Evolutionary conservation across 2,113 vertebrate species (phyloP).

Genomic region (Ramphastos sulfuratus): DNA sequence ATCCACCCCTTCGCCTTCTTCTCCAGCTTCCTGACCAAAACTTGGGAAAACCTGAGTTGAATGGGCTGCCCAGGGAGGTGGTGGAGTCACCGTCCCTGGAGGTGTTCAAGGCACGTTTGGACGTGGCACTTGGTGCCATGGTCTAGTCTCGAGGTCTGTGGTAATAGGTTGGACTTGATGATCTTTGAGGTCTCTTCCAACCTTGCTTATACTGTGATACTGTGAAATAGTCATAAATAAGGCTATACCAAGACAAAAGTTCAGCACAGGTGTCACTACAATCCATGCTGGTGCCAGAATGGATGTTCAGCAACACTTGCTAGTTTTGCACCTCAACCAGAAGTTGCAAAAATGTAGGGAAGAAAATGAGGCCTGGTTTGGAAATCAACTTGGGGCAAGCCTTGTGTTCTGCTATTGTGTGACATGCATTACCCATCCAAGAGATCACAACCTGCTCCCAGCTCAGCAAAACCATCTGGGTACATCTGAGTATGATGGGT

Average conservation of each 20-base stretch:
- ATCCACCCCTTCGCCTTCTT: neutral
- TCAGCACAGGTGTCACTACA: accelerated
- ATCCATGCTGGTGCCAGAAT: neutral
- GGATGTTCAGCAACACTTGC: neutral
- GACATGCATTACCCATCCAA: neutral
- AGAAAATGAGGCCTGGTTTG: neutral
- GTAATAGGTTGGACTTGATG: too few relatives aligned
- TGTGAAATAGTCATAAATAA: neutral
- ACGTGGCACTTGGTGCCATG: too few relatives aligned
- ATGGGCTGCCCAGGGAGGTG: too few relatives aligned
- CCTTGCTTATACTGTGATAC: too few relatives aligned
- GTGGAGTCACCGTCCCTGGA: too few relatives aligned
- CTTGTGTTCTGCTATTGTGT: neutral
- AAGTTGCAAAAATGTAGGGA: neutral
- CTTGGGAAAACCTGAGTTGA: neutral
- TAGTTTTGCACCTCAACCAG: neutral
- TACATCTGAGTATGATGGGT: accelerated
- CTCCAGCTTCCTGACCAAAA: neutral
- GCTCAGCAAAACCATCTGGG: accelerated
- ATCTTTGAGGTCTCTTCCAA: too few relatives aligned
- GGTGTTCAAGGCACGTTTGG: too few relatives aligned
- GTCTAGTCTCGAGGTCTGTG: too few relatives aligned
- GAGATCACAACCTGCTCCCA: neutral
- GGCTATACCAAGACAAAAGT: neutral
- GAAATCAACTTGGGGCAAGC: neutral